Evolutionary conservation across 2,797 vertebrate genomes (phyloP).

Genomic region (Anabacerthia variegaticeps): DNA sequence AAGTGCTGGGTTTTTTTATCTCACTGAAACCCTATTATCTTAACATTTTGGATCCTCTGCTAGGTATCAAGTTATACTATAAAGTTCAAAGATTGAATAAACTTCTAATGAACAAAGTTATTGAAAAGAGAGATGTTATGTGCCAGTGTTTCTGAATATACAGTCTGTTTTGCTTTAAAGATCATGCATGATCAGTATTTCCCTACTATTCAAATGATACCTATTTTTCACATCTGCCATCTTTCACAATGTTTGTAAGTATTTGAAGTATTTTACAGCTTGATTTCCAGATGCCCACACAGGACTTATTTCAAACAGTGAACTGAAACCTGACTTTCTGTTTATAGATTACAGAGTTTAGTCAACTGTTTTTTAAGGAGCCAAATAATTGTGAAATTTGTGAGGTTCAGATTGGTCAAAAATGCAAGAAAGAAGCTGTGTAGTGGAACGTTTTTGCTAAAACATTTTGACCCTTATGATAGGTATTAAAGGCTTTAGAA

Average conservation of each 20-base stretch:
- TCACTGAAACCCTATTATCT: not conserved
- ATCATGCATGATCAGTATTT: not conserved
- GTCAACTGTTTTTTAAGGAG: not conserved
- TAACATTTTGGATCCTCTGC: not conserved
- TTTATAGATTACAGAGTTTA: not conserved
- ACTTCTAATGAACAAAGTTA: not conserved
- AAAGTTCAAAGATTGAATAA: not conserved
- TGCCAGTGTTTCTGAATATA: not conserved
- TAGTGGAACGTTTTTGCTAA: not conserved
- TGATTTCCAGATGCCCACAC: not conserved
- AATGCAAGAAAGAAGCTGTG: not conserved
- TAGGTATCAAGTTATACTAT: not conserved
- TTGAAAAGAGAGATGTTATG: not conserved
- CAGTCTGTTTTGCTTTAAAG: not conserved
- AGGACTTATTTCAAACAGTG: not conserved
- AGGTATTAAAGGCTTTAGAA: not conserved
- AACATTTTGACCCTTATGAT: not conserved
- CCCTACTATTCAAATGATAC: not conserved
- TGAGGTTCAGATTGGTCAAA: not conserved
- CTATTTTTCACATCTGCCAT: not conserved
- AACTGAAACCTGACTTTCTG: constrained; percentile 22
- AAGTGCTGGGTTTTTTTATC: not conserved
- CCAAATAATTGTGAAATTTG: not conserved
- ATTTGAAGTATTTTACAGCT: not conserved
- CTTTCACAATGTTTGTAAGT: not conserved